Evolutionary conservation across 2,888 invertebrate genomes (phyloP).

Genomic region (Cryptophagus acutangulus): DNA sequence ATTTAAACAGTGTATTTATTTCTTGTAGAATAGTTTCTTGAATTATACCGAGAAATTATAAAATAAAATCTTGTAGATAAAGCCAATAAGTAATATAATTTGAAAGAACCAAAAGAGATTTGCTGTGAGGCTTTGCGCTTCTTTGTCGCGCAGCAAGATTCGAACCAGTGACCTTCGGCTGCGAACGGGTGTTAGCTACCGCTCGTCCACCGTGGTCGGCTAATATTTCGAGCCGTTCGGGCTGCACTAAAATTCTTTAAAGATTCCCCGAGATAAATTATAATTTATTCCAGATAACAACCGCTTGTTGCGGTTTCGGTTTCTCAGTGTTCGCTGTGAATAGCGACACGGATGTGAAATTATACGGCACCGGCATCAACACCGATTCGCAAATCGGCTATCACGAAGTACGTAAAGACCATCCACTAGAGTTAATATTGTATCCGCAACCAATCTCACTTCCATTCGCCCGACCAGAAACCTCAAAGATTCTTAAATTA

Average conservation of each 20-base stretch:
- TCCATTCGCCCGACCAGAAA: slow-evolving; percentile 58
- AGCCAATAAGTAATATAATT: too few species aligned
- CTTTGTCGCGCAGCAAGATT: too few species aligned
- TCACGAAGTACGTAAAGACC: slow-evolving; percentile 52
- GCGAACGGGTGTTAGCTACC: too few species aligned
- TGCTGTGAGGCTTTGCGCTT: too few species aligned
- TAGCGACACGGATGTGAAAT: slow-evolving; percentile 58
- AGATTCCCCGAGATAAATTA: not conserved
- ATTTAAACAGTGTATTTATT: too few species aligned
- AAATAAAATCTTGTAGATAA: too few species aligned
- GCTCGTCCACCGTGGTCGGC: too few species aligned
- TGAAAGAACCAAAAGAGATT: too few species aligned
- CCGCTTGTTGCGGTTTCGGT: slow-evolving; percentile 83
- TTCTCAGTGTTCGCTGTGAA: slow-evolving; percentile 76
- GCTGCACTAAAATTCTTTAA: slow-evolving; percentile 4
- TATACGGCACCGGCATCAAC: slow-evolving; percentile 88
- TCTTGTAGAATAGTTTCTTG: too few species aligned
- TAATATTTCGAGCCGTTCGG: too few species aligned
- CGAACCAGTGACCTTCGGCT: too few species aligned
- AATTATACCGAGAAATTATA: too few species aligned
- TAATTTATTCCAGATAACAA: slow-evolving; percentile 53
- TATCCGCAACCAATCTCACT: slow-evolving; percentile 67
- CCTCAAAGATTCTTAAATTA: slow-evolving; percentile 53
- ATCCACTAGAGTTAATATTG: slow-evolving; percentile 63
- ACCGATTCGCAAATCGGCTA: slow-evolving; percentile 88